Conservation (phyloP, 2,113 vertebrate species). For the Pluvianellus socialis region DNA sequence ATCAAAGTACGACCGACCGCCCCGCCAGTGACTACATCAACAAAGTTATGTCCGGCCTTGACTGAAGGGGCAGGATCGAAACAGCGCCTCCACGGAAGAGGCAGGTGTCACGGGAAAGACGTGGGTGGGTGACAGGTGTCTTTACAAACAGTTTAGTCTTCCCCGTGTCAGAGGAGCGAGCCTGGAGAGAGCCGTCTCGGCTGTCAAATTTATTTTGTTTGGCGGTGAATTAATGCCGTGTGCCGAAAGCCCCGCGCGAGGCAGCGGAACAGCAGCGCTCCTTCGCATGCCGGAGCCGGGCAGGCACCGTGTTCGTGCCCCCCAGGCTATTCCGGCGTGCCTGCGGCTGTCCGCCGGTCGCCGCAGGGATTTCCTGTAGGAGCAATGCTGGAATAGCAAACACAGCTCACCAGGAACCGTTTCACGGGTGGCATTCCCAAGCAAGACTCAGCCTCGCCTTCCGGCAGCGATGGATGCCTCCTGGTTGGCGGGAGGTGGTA, state of each 20-base stretch:
- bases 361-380: rapidly evolving
- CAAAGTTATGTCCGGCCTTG: constrained; percentile 71
- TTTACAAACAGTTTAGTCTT: constrained; percentile 68
- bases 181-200: constrained; percentile 52
- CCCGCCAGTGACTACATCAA: constrained; percentile 70
- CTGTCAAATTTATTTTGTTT: constrained; percentile 70
- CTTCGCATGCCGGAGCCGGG: neutral
- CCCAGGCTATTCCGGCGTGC: rapidly evolving
- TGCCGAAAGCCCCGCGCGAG: neutral
- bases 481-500: neutral
- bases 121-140: constrained; percentile 66
- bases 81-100: constrained; percentile 47
- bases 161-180: constrained; percentile 39
- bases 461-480: neutral
- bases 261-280: neutral
- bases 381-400: rapidly evolving
- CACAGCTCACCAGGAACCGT: rapidly evolving
- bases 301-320: neutral
- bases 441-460: neutral
- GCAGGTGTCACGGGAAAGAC: constrained; percentile 33
- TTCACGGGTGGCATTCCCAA: neutral
- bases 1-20: constrained; percentile 70
- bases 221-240: constrained; percentile 64
- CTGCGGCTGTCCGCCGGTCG: rapidly evolving
- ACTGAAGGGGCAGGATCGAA: constrained; percentile 72